These are phyloP conservation scores for Apodemia zela DNA, from an alignment of 2,888 invertebrate species.

Conservation along the genomic window DNA sequence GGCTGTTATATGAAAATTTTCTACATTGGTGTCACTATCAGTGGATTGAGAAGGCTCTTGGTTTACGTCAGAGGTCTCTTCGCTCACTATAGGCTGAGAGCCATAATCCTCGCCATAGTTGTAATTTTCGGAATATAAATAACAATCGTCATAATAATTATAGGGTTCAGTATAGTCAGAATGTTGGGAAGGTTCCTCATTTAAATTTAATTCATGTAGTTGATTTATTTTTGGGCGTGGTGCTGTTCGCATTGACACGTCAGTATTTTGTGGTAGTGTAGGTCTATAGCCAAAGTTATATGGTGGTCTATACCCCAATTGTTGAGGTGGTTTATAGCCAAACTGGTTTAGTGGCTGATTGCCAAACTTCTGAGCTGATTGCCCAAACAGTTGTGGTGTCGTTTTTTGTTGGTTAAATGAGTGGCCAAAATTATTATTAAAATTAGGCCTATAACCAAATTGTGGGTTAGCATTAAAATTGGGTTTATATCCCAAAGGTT, in stretches of 20 bases:
- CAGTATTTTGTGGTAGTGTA: not conserved
- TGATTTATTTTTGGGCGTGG: conserved; percentile 8
- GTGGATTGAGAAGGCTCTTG: not conserved
- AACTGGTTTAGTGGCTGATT: conserved; percentile 5
- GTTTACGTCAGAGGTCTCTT: not conserved
- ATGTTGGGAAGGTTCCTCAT: conserved; percentile 2
- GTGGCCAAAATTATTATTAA: conserved; percentile 8
- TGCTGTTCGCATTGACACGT: conserved; percentile 18
- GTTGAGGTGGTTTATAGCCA: not conserved
- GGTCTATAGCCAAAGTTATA: conserved; percentile 1
- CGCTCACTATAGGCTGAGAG: not conserved
- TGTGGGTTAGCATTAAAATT: conserved; percentile 7
- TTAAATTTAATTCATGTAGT: not conserved
- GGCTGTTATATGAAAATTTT: conserved; percentile 13
- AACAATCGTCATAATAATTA: not conserved
- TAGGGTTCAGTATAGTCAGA: not conserved
- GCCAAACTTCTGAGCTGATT: not conserved
- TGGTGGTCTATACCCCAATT: conserved; percentile 14
- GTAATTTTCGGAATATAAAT: not conserved
- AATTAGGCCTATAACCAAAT: conserved; percentile 16
- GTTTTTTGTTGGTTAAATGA: not conserved
- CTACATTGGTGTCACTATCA: not conserved
- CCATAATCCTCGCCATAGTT: not conserved
- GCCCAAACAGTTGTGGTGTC: conserved; percentile 17
- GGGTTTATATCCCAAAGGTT: not conserved